Conservation (phyloP, 2,888 invertebrate genomes). For the Eilema depressum region DNA sequence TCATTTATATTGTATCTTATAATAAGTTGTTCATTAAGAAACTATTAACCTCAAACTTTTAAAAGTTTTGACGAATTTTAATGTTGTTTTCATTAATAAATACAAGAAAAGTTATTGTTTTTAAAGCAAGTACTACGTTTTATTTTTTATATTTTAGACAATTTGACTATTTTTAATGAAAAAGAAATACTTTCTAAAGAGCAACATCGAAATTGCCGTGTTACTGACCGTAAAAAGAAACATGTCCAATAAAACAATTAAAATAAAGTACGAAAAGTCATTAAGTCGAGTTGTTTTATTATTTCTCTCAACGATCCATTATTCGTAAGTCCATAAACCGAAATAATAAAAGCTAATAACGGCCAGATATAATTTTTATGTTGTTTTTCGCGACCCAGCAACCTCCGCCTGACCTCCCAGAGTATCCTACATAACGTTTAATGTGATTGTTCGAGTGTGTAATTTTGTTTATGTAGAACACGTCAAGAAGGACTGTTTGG, state of each 20-base stretch:
- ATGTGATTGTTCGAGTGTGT: constrained; percentile 21
- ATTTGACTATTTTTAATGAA: neutral
- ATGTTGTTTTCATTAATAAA: neutral
- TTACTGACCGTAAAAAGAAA: neutral
- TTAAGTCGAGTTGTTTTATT: constrained; percentile 11
- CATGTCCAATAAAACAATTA: constrained; percentile 13
- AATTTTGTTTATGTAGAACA: neutral
- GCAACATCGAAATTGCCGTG: neutral
- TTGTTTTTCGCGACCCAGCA: constrained; percentile 33
- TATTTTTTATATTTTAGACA: neutral
- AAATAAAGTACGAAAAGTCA: neutral
- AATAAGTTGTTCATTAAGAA: neutral
- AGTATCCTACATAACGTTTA: constrained; percentile 23
- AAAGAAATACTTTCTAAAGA: neutral
- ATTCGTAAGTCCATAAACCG: constrained; percentile 3
- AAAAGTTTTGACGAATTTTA: neutral
- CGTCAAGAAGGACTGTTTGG: too few species aligned
- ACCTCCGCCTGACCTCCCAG: constrained; percentile 23
- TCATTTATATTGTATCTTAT: neutral
- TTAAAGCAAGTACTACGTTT: neutral
- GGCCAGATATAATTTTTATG: constrained; percentile 17
- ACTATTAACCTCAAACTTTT: neutral
- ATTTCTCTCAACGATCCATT: neutral
- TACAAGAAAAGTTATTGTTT: neutral
- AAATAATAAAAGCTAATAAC: constrained; percentile 37